phyloP scores from a whole-genome alignment of 1,140 invertebrate genomes.

The Macrocentrus cingulum region DNA sequence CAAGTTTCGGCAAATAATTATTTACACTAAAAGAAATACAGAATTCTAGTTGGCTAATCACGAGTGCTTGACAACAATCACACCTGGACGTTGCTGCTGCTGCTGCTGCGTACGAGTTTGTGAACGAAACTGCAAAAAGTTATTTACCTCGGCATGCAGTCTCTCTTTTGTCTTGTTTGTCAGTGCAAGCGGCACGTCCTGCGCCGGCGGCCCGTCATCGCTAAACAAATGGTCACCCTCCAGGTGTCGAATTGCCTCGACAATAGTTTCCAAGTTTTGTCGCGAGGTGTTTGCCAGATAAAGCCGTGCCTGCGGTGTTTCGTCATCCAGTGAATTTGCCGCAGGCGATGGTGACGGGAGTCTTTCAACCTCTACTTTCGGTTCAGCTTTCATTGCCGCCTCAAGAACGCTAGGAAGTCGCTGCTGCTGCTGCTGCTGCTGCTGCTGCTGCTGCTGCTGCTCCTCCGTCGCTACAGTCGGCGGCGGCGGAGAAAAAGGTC shows the following conservation, averaged over 20 bases:
- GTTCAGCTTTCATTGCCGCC: slow-evolving; percentile 82
- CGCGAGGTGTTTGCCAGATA: slow-evolving; percentile 81
- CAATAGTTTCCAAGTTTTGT: slow-evolving; percentile 95
- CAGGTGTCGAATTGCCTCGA: slow-evolving; percentile 94
- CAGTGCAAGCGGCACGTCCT: slow-evolving; percentile 73
- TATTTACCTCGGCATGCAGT: slow-evolving; percentile 66
- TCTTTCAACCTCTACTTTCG: slow-evolving; percentile 81
- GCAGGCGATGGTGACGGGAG: slow-evolving; percentile 62
- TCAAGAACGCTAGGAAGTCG: slow-evolving; percentile 73
- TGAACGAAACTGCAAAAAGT: slow-evolving; percentile 65
- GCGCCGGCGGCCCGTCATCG: slow-evolving; percentile 70
- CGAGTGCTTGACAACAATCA: slow-evolving; percentile 82
- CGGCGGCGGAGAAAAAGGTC: slow-evolving; percentile 52
- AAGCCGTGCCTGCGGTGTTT: slow-evolving; percentile 60
- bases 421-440: slow-evolving; percentile 38
- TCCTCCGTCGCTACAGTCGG: too few relatives aligned
- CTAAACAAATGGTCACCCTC: slow-evolving; percentile 91
- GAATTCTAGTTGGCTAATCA: too few relatives aligned
- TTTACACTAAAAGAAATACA: too few relatives aligned
- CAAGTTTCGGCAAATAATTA: too few relatives aligned
- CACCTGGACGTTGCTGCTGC: slow-evolving; percentile 75
- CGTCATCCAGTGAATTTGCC: slow-evolving; percentile 61
- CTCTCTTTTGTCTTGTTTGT: slow-evolving; percentile 64
- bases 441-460: slow-evolving; percentile 41
- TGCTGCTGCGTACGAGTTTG: slow-evolving; percentile 54